Evolutionary conservation across 2,797 vertebrate species (phyloP), one percentile per base, ranked within the genome.

Genomic region (Geotrypetes seraphini): DNA sequence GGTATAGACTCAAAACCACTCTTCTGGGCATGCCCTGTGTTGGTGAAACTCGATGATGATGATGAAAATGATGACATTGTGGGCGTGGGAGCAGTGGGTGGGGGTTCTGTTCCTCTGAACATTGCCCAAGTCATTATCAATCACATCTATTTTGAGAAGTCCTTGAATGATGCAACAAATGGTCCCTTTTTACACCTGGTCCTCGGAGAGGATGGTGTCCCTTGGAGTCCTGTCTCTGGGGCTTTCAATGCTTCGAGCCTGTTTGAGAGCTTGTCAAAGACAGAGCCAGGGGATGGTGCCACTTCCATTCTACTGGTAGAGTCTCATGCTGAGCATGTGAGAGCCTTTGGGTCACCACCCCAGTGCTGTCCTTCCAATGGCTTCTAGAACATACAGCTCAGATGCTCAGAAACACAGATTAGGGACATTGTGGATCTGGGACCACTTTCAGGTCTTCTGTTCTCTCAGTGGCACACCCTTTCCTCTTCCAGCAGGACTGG

Each of bases 21-120:
- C 10, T 24, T 47, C 25, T 78, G 73, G 56, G 65, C 50, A 29
- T 66, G 63, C 23, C 75, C 75, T 3, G n/a, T n/a, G n/a, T n/a
- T n/a, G n/a, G n/a, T n/a, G n/a, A n/a, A n/a, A n/a, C n/a, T 47
- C 74, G 12, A 53, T 12, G 10, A 25, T 48, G 17, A 36, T n/a
- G n/a, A n/a, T n/a, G n/a, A n/a, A n/a, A n/a, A n/a, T n/a, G n/a
- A n/a, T n/a, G n/a, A n/a, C n/a, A 33, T 65, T 2, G 22, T 66
- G 31, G 65, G 66, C 5, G 22, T 78, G 10, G 60, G 63, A 5
- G 42, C 58, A 31, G 53, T 63, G 1, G 78, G 72, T 22, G 60
- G 50, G 4, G 47, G 63, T 5, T 36, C 40, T 1, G 42, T 53
- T 5, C 33, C 75, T 12, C 54, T 55, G 35, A 36, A 60, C 3